Base-by-base conservation (phyloP, 2,888 invertebrate species). In the Agapetus fuscipes region DNA sequence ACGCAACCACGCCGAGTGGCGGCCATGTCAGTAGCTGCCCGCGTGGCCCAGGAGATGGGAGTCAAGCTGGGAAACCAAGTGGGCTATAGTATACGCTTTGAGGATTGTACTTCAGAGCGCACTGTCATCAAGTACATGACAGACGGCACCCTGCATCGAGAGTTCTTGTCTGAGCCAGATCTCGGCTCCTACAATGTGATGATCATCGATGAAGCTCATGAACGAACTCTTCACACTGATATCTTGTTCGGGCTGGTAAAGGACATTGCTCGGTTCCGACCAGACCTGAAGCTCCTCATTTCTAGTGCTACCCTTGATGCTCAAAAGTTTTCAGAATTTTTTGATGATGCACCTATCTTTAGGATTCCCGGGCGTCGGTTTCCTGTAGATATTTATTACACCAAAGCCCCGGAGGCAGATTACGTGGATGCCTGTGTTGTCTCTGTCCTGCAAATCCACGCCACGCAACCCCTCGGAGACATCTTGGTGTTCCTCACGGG, bases 131-230 rank as follows among this genome's bases (percentile, higher is more conserved):
- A 98, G 62, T 98, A 98, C 58, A 97, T 98, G 97, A 98, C 98
- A 17, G 98, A 98, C 64, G 98, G 98, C 54, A 98, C 97, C 56
- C 64, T 98, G 29, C 86, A 98, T 49, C 71, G 98, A 54, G 98
- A 98, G 66, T 98, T 98, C 61, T 72, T 98, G 2, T 88, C 91
- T 29, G 97, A 98, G 61, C 98, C 98, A 1, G 96, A 96, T 68
- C 69, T 99, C 39, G 85, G 83, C 28, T 83, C 90, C 2, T 98
- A 98, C 62, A 94, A 90, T 68, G 96, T 96, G 0, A 89, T 98
- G 85, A 98, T 98, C 41, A 94, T 98, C 56, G 98, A 99, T 61
- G 98, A 99, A 69, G 98, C 98, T 46, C 98, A 99, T 65, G 98
- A 98, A 61, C 72, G 98, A 28, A 98, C 98, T 0, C 69, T 99